Base-by-base conservation (phyloP, 1,140 invertebrate species). In the Homalodisca vitripennis region DNA sequence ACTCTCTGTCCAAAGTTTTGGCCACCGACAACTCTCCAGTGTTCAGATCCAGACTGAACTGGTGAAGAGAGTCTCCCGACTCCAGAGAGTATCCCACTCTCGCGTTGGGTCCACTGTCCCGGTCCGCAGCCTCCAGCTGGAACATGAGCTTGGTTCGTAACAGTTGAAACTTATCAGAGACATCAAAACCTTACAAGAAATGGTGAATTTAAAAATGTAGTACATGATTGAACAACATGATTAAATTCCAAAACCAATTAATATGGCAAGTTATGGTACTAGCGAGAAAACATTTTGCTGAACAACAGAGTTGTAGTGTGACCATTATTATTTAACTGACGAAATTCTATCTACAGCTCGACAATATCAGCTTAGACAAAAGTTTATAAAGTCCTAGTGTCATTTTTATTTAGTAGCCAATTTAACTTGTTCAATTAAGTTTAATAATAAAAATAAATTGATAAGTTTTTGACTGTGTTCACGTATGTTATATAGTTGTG, bases 1-100 rank as follows among this genome's bases (percentile, higher is more conserved):
- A 83, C 85, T 98, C 96, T 73, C 95, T 84, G 80, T 98, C 95
- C 10, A 98, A 82, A 53, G 84, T 78, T 27, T 85, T 84, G 0
- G 85, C 85, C 0, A 98, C 88, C 22, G 85, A 85, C 13, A 98
- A 84, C 73, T 92, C 86, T 26, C 96, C 96, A 51, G 88, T 89
- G 69, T 87, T 84, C 13, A 85, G 78, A 78, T 97, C 89, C 30
- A 98, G 89, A 0, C 80, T 71, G 78, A 97, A 97, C 75, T 93
- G 89, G 32, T 87, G 86, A 47, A 88, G 80, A 30, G 85, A 84
- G 78, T 96, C 91, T 12, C 94, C 94, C 57, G 86, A 84, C 55
- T 88, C 86, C 31, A 98, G 89, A 2, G 85, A 87, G 80, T 95
- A 97, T 0, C 81, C 81, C 1, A 95, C 84, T 72, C 86, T 83